These are phyloP conservation scores for Plodia interpunctella DNA, from an alignment of 1,140 invertebrate species.

Conservation along the genomic window DNA sequence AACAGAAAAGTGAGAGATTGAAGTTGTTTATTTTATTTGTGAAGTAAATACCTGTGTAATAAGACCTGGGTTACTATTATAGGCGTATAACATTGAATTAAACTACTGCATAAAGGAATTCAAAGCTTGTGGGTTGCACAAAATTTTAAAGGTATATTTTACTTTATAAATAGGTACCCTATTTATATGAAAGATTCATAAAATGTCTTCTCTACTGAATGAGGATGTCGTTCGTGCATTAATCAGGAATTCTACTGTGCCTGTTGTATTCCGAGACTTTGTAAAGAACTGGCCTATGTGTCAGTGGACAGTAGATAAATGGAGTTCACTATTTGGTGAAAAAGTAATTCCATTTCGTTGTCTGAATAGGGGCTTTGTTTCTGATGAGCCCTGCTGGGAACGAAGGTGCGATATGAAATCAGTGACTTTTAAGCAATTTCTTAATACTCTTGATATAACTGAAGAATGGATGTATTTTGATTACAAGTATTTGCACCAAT, in stretches of 20 bases:
- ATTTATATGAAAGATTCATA: constrained; percentile 2
- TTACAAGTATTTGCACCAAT: constrained; percentile 88
- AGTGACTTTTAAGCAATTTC: constrained; percentile 81
- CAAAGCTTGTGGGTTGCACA: too few species aligned
- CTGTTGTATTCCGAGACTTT: constrained; percentile 50
- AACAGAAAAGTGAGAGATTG: too few species aligned
- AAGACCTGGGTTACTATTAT: too few species aligned
- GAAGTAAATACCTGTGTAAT: too few species aligned
- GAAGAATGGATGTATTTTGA: constrained; percentile 88
- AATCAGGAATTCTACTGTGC: constrained; percentile 36
- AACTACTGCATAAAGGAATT: too few species aligned
- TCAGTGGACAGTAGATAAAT: constrained; percentile 69
- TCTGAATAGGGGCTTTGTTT: constrained; percentile 50
- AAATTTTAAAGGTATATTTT: too few species aligned
- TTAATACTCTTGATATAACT: constrained; percentile 58
- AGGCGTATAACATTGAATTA: too few species aligned
- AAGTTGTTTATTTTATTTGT: too few species aligned
- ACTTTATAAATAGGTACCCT: too few species aligned
- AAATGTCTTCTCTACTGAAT: constrained; percentile 33
- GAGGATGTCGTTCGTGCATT: constrained; percentile 48
- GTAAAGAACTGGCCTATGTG: constrained; percentile 56
- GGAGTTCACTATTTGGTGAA: constrained; percentile 68
- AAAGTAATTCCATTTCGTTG: constrained; percentile 68
- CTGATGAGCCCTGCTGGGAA: constrained; percentile 87
- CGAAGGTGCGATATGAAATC: constrained; percentile 76